phyloP scores from a whole-genome alignment of 2,797 vertebrate genomes.

The Eutrigla gurnardus region DNA sequence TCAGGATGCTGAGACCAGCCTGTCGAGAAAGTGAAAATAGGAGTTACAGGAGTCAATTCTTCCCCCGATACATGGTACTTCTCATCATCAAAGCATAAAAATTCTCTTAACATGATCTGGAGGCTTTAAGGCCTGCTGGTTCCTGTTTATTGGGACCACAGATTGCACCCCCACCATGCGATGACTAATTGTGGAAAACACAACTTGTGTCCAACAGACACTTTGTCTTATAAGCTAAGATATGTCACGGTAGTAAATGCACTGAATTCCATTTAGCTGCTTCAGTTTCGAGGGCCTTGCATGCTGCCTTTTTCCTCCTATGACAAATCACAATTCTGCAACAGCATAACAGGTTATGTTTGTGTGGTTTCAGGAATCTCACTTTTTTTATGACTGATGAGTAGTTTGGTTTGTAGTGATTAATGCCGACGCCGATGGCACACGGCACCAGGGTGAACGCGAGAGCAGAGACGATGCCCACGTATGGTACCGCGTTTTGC shows the following conservation, averaged over 20 bases:
- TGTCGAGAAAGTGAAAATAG: slow-evolving; percentile 57
- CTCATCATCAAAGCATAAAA: neutral
- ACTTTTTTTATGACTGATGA: slow-evolving; percentile 82
- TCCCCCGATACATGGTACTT: neutral
- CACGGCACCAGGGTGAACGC: slow-evolving; percentile 84
- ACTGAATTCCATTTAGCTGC: slow-evolving; percentile 7
- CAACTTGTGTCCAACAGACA: neutral
- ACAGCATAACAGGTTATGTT: neutral
- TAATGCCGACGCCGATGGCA: slow-evolving; percentile 83
- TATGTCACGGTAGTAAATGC: neutral
- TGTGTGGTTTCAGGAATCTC: slow-evolving; percentile 50
- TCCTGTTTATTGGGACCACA: slow-evolving; percentile 8
- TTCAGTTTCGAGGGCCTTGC: neutral
- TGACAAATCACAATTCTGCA: neutral
- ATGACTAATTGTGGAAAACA: neutral
- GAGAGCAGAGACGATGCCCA: slow-evolving; percentile 79
- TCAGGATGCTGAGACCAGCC: slow-evolving; percentile 78
- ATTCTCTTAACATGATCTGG: neutral
- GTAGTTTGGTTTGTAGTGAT: slow-evolving; percentile 85
- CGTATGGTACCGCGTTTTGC: slow-evolving; percentile 85
- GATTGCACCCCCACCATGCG: neutral
- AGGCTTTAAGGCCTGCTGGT: neutral
- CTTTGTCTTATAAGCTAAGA: neutral
- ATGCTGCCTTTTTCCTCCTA: neutral
- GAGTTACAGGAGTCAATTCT: neutral